Conservation (phyloP, 2,797 vertebrate genomes). For the Hapalemur alaotrensis region DNA sequence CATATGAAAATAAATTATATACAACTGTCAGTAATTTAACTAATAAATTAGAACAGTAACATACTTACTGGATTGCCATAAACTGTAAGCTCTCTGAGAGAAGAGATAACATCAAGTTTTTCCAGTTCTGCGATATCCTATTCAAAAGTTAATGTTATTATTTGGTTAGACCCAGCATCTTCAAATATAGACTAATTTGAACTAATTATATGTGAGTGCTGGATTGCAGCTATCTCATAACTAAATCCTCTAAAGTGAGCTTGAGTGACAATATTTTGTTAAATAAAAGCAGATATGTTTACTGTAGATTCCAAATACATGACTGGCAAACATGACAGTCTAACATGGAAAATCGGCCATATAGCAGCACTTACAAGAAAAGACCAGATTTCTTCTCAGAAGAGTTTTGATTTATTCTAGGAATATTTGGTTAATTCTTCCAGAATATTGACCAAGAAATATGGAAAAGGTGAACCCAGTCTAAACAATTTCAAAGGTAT, state of each 20-base stretch:
- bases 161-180: conserved; percentile 5
- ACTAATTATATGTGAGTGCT: background rate
- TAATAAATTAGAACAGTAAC: conserved; percentile 30
- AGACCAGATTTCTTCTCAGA: background rate
- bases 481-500: background rate
- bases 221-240: background rate
- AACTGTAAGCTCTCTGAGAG: conserved; percentile 90
- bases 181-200: background rate
- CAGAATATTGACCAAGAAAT: background rate
- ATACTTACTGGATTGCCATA: conserved; percentile 91
- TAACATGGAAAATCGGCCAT: background rate
- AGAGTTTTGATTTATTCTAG: background rate
- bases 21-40: background rate
- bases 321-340: background rate
- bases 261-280: background rate
- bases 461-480: background rate
- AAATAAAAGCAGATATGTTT: background rate
- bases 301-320: background rate
- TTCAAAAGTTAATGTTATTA: conserved; percentile 60
- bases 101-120: conserved; percentile 89
- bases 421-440: conserved; percentile 17
- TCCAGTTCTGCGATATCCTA: conserved; percentile 91
- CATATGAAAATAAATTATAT: background rate
- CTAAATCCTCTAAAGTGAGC: background rate
- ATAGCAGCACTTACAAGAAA: background rate